Evolutionary conservation across 2,113 vertebrate genomes (phyloP).

Genomic region (Leiothrix lutea): DNA sequence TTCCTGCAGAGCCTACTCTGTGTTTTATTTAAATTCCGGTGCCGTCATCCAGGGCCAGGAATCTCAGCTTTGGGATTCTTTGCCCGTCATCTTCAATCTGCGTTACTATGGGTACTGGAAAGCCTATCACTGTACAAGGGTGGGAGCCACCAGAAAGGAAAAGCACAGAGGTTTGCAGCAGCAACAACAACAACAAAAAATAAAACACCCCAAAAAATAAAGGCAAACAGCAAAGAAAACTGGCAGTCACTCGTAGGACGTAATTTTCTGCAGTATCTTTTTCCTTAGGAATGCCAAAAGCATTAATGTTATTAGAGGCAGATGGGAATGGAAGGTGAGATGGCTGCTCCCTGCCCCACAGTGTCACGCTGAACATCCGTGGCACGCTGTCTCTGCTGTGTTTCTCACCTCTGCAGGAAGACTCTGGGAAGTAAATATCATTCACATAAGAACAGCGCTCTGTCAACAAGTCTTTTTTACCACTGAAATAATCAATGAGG

Average conservation of each 20-base stretch:
- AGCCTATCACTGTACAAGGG: conserved; percentile 35
- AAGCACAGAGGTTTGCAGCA: not conserved
- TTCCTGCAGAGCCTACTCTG: not conserved
- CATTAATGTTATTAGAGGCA: not conserved
- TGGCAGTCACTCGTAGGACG: not conserved
- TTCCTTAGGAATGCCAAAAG: not conserved
- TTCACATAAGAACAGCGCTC: conserved; percentile 28
- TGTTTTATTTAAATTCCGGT: conserved; percentile 40
- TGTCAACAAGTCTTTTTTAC: conserved; percentile 58
- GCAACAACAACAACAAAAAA: not conserved
- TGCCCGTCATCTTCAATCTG: conserved; percentile 43
- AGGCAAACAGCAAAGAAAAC: not conserved
- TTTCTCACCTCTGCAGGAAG: not conserved
- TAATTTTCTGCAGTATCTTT: not conserved
- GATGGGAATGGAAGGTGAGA: not conserved
- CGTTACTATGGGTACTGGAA: conserved; percentile 63
- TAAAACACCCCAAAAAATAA: not conserved
- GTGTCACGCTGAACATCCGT: not conserved
- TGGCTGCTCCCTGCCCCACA: not conserved
- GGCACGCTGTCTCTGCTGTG: not conserved
- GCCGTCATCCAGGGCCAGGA: conserved; percentile 28
- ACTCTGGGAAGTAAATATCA: conserved; percentile 29
- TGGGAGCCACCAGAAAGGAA: conserved; percentile 1
- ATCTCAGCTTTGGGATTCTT: conserved; percentile 52
- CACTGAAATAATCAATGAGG: conserved; percentile 58